Conservation (phyloP, 2,797 vertebrate genomes). For the Myripristis murdjan region DNA sequence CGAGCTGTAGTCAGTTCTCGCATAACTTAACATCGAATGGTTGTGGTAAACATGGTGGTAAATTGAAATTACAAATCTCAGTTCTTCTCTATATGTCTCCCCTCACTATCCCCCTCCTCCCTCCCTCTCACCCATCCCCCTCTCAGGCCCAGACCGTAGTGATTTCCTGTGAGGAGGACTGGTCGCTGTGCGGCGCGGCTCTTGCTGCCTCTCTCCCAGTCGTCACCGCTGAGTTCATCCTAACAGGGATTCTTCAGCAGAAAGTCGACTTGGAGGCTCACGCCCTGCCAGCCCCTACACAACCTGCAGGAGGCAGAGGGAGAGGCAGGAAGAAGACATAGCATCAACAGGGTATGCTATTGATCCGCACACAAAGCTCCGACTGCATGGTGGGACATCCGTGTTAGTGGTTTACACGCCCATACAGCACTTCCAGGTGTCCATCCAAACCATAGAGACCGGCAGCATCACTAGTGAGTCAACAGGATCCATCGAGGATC, state of each 20-base stretch:
- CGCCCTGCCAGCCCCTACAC: constrained; percentile 63
- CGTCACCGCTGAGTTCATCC: constrained; percentile 89
- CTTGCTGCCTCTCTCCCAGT: constrained; percentile 83
- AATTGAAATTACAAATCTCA: too few relatives aligned
- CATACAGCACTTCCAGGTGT: not conserved
- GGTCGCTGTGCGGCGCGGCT: constrained; percentile 81
- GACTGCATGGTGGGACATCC: constrained; percentile 1
- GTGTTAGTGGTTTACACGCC: not conserved
- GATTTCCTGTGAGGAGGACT: constrained; percentile 90
- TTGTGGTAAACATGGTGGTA: not conserved
- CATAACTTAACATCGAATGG: not conserved
- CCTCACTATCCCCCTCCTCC: not conserved
- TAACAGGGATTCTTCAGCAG: constrained; percentile 92
- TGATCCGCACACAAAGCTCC: not conserved
- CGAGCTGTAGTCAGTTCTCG: not conserved
- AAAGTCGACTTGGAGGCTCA: constrained; percentile 82
- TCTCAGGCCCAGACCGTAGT: constrained; percentile 87
- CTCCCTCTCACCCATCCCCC: not conserved
- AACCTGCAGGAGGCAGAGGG: constrained; percentile 56
- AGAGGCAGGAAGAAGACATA: constrained; percentile 72
- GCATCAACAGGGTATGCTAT: not conserved
- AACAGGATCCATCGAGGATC: not conserved
- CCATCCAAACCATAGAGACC: constrained; percentile 22
- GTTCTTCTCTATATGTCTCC: not conserved
- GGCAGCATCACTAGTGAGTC: constrained; percentile 25